These are phyloP conservation scores for Pelusios castaneus DNA, from an alignment of 2,113 vertebrate genomes.

Conservation along the genomic window DNA sequence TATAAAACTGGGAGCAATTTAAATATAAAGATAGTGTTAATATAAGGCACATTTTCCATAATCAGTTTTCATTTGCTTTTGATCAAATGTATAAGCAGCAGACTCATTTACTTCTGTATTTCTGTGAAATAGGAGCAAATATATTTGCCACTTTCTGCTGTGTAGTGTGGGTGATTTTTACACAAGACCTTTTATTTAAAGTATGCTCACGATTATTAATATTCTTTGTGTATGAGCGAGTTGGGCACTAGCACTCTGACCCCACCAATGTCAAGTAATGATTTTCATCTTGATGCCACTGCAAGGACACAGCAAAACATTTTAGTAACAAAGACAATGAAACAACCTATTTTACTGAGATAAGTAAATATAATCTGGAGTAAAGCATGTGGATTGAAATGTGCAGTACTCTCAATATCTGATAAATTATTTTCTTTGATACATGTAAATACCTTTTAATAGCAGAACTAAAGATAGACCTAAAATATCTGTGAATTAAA, in stretches of 20 bases:
- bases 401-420: neutral
- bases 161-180: neutral
- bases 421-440: neutral
- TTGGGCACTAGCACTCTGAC: neutral
- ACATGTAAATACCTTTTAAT: constrained; percentile 22
- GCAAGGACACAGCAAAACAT: neutral
- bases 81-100: neutral
- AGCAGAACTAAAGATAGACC: constrained; percentile 12
- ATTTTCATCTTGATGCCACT: neutral
- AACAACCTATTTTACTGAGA: neutral
- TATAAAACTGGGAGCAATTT: neutral
- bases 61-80: constrained; percentile 3
- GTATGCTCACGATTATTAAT: fast-evolving
- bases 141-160: neutral
- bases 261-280: neutral
- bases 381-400: neutral
- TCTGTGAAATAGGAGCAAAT: neutral
- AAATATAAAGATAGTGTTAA: neutral
- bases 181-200: neutral
- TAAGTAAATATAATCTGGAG: neutral
- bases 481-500: constrained; percentile 6
- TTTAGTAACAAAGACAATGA: neutral
- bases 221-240: neutral
- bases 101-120: fast-evolving
- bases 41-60: neutral